A percentile compares a stretch with the other conserved stretches of the same genome.
Evolutionary conservation across 2,888 invertebrate genomes (phyloP).

Genomic region (Nomada ruficornis): DNA sequence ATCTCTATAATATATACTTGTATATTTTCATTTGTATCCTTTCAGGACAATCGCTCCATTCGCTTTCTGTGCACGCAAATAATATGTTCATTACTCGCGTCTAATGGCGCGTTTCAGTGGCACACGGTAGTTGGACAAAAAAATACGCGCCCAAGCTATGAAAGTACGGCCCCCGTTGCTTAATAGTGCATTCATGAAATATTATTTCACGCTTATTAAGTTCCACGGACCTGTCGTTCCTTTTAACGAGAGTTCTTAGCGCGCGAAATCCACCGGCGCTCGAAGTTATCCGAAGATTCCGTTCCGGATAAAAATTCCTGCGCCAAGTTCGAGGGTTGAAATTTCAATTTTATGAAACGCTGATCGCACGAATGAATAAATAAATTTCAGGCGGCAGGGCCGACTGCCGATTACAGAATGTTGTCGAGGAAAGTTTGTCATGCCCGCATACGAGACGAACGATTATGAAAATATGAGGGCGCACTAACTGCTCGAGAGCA

Average conservation of each 20-base stretch:
- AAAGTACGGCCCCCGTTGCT: background rate
- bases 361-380: conserved; percentile 41
- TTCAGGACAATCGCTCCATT: background rate
- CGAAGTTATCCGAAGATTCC: conserved; percentile 20
- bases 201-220: conserved; percentile 23
- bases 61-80: background rate
- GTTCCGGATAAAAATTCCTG: conserved; percentile 8
- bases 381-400: conserved; percentile 13
- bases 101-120: background rate
- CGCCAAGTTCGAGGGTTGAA: background rate
- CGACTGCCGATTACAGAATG: conserved; percentile 21
- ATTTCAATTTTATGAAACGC: conserved; percentile 23
- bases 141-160: background rate
- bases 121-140: background rate
- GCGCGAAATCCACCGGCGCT: conserved; percentile 1
- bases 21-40: too few species aligned
- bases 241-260: background rate
- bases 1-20: too few species aligned
- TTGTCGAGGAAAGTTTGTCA: conserved; percentile 56
- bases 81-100: background rate
- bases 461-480: conserved; percentile 60
- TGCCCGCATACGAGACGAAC: conserved; percentile 37
- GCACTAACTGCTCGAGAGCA: conserved; percentile 43
- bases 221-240: background rate
- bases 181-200: conserved; percentile 12